Conservation (phyloP, 2,113 vertebrate species). For the Platycercus adscitus region DNA sequence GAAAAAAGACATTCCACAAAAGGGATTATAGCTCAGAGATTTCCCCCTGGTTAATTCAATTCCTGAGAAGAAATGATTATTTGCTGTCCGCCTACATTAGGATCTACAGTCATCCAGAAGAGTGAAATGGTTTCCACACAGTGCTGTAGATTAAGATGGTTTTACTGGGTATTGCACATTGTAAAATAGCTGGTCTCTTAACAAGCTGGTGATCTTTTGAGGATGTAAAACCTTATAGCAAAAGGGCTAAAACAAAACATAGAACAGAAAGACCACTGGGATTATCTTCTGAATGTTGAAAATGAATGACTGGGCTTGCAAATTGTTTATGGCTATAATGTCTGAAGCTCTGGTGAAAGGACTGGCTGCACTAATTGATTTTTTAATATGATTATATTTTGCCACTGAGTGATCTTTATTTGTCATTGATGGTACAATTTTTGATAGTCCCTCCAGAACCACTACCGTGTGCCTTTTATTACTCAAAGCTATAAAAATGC, state of each 20-base stretch:
- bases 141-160: not conserved
- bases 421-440: not conserved
- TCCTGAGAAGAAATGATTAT: not conserved
- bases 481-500: not conserved
- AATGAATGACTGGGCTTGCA: not conserved
- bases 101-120: not conserved
- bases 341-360: not conserved
- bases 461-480: not conserved
- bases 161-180: not conserved
- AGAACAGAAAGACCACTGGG: not conserved
- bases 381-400: not conserved
- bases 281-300: not conserved
- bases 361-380: not conserved
- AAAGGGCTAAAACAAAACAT: not conserved
- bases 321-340: not conserved
- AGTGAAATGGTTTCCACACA: not conserved
- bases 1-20: not conserved
- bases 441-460: not conserved
- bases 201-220: not conserved
- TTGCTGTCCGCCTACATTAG: not conserved
- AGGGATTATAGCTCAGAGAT: not conserved
- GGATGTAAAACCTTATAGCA: not conserved
- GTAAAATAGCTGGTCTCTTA: not conserved
- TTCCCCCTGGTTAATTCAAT: not conserved
- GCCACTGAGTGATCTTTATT: not conserved